These are phyloP conservation scores for Aphrophora alni DNA, from an alignment of 2,888 invertebrate species.

Conservation along the genomic window DNA sequence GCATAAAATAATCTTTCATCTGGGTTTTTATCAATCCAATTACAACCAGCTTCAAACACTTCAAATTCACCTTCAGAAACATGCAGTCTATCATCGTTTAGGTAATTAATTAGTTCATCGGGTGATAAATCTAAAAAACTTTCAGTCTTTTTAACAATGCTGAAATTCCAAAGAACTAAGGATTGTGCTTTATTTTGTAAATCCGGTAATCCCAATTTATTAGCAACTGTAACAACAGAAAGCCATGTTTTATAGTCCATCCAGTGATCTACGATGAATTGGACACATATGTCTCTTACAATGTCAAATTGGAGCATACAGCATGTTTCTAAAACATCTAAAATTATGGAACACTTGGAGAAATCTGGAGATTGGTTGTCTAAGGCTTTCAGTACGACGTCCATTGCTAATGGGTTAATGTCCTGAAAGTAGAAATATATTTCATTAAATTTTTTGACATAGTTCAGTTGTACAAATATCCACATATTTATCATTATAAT, in stretches of 20 bases:
- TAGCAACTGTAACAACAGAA: slow-evolving; percentile 18
- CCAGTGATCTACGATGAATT: slow-evolving; percentile 34
- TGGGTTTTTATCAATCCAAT: slow-evolving; percentile 32
- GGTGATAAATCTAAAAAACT: slow-evolving; percentile 26
- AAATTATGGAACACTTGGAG: slow-evolving; percentile 24
- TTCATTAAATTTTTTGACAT: background rate
- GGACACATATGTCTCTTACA: slow-evolving; percentile 29
- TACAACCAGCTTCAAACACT: slow-evolving; percentile 40
- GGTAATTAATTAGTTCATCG: slow-evolving; percentile 23
- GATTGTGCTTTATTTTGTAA: slow-evolving; percentile 33
- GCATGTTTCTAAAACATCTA: slow-evolving; percentile 34
- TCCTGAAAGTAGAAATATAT: slow-evolving; percentile 27
- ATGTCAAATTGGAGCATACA: slow-evolving; percentile 36
- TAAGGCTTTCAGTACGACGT: slow-evolving; percentile 19
- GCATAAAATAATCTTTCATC: slow-evolving; percentile 36
- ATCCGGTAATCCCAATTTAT: slow-evolving; percentile 27
- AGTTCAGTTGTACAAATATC: no score
- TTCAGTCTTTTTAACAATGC: slow-evolving; percentile 31
- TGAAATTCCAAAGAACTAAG: slow-evolving; percentile 37
- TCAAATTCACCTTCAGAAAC: slow-evolving; percentile 35
- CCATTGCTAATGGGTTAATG: slow-evolving; percentile 32
- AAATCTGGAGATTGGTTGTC: slow-evolving; percentile 26
- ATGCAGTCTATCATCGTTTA: slow-evolving; percentile 29
- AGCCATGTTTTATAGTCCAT: slow-evolving; percentile 32
- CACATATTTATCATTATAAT: no score